Evolutionary conservation across 92 coral and sea anemone genomes (phyloP), one percentile per base, ranked within the genome.

Genomic region (Nematostella vectensis): DNA sequence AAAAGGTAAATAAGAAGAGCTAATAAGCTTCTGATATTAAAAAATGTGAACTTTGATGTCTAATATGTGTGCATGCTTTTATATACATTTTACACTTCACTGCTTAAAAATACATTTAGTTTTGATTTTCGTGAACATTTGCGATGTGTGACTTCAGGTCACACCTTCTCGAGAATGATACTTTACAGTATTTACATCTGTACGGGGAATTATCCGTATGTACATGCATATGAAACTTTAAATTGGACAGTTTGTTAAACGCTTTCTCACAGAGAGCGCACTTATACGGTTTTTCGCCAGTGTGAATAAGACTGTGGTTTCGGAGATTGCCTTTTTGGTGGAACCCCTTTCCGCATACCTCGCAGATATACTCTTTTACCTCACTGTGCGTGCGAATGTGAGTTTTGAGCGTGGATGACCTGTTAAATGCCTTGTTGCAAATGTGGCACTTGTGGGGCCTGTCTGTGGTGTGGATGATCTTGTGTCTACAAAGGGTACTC

Each of bases 301-400:
- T 85, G 65, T 85, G 95, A 48, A 85, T 85, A 2, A 85, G 75
- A 33, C 65, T 59, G 54, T 85, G 95, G 62, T 85, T 85, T 55
- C 88, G 69, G 61, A 85, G 52, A 31, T 85, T 85, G n/a, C 95
- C 95, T 40, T 85, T 85, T 47, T 85, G 95, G 68, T 85, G 95
- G 53, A 85, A 85, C 3, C 95, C 95, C 44, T 85, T 85, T 9
- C 88, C 95, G 47, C 95, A 85, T 1, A 76, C 71, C 22, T 75
- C 71, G 20, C 95, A 85, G 54, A 76, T 19, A 51, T 82, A 85
- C 59, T 85, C 95, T 59, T 85, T 85, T 16, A 72, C 76, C 22
- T 75, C 75, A 16, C 84, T 85, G 50, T 85, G 95, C 0, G 95
- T 85, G 6, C 95, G 88, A 38, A 85, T 65, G 23, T 85, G 95